phyloP scores from a whole-genome alignment of 1,140 invertebrate species.

The Aplysia californica region DNA sequence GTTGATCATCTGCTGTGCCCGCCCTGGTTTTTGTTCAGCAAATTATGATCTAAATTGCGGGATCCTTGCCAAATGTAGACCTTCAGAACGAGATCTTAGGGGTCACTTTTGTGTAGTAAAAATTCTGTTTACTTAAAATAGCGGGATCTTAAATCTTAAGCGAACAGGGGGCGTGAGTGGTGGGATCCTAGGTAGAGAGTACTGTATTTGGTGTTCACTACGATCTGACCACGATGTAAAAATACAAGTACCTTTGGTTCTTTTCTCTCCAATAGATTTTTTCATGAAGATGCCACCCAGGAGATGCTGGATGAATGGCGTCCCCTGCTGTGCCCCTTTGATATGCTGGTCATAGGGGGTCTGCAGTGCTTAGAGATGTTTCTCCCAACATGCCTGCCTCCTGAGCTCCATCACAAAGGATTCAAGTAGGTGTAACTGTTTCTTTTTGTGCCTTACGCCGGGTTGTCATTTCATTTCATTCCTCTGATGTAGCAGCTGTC shows the following conservation, averaged over 20 bases:
- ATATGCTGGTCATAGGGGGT: constrained; percentile 73
- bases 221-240: too few species aligned
- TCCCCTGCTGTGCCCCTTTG: constrained; percentile 79
- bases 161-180: background rate
- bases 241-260: too few species aligned
- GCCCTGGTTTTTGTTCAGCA: too few species aligned
- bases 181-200: background rate
- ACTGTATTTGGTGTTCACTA: too few species aligned
- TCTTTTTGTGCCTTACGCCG: background rate
- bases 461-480: background rate
- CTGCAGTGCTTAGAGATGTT: constrained; percentile 80
- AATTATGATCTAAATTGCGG: background rate
- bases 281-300: constrained; percentile 79
- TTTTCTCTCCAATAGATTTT: too few species aligned
- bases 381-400: constrained; percentile 78
- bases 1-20: too few species aligned
- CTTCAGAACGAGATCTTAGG: too few species aligned
- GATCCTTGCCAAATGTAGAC: background rate
- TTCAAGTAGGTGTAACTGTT: constrained; percentile 68
- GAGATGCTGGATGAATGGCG: constrained; percentile 89
- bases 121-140: too few species aligned
- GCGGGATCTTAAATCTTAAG: background rate
- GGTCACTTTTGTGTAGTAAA: too few species aligned
- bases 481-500: background rate
- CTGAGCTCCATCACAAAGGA: constrained; percentile 74